Conservation (phyloP, 2,797 vertebrate species). For the Neosilurus mollespiculum region DNA sequence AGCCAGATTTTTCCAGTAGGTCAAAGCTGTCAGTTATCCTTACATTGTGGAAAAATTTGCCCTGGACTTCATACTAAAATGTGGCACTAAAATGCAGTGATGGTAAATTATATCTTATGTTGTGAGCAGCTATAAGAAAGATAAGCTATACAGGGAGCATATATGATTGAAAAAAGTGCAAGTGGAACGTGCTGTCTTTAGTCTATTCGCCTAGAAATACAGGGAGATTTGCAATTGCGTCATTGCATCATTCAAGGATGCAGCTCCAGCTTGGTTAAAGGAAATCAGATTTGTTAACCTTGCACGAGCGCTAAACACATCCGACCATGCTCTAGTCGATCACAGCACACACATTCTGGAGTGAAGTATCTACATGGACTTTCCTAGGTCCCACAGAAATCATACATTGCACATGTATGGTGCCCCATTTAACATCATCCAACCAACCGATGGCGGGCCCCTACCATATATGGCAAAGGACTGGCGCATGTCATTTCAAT, state of each 20-base stretch:
- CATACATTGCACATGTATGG: no score
- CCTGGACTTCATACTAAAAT: background rate
- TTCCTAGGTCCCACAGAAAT: no score
- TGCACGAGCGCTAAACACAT: no score
- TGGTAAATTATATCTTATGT: background rate
- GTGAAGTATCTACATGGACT: no score
- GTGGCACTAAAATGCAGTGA: background rate
- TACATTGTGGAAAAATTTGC: background rate
- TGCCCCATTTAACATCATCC: no score
- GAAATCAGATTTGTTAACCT: no score
- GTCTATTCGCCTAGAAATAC: background rate
- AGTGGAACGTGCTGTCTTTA: background rate
- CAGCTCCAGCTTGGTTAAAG: background rate
- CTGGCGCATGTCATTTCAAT: no score
- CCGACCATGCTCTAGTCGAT: no score
- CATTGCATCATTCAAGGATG: background rate
- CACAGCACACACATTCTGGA: no score
- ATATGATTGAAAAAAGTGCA: background rate
- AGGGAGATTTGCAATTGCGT: background rate
- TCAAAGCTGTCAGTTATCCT: slow-evolving; percentile 3
- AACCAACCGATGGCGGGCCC: no score
- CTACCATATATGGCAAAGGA: no score
- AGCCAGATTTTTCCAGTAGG: background rate
- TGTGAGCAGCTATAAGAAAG: background rate
- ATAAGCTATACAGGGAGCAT: background rate